Evolutionary conservation across 2,113 vertebrate species (phyloP).

Genomic region (Oostethus manadensis): DNA sequence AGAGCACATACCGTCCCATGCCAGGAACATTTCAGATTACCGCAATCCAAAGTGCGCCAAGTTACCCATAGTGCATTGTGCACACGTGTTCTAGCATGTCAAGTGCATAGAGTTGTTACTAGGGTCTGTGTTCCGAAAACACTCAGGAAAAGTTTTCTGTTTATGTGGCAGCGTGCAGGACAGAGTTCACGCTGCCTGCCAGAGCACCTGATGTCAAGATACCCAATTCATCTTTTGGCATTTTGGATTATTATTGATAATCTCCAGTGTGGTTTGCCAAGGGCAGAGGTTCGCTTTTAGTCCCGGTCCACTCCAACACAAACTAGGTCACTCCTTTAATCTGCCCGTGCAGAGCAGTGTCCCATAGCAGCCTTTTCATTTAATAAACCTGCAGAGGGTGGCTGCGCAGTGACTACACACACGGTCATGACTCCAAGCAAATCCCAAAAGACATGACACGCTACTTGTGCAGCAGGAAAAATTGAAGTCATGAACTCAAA

Average conservation of each 20-base stretch:
- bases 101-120: not conserved
- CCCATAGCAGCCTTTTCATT: conserved; percentile 47
- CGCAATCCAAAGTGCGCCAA: conserved; percentile 7
- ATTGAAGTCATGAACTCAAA: not conserved
- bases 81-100: not conserved
- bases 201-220: conserved; percentile 54
- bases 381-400: conserved; percentile 38
- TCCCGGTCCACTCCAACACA: conserved; percentile 42
- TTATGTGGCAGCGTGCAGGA: conserved; percentile 10
- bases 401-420: conserved; percentile 10
- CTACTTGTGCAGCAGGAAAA: conserved; percentile 5
- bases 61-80: too few species aligned
- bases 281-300: conserved; percentile 60
- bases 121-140: conserved; percentile 1
- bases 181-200: conserved; percentile 25
- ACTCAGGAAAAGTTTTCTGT: conserved; percentile 30
- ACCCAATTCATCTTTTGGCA: conserved; percentile 47
- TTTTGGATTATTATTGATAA: conserved; percentile 72
- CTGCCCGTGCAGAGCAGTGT: conserved; percentile 46
- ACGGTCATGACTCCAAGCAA: conserved; percentile 18
- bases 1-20: conserved; percentile 11
- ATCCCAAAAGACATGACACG: conserved; percentile 15
- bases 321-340: conserved; percentile 67
- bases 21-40: conserved; percentile 46
- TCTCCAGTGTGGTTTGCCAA: conserved; percentile 58